phyloP scores from a whole-genome alignment of 2,888 invertebrate species.

The Agrochola lychnidis region DNA sequence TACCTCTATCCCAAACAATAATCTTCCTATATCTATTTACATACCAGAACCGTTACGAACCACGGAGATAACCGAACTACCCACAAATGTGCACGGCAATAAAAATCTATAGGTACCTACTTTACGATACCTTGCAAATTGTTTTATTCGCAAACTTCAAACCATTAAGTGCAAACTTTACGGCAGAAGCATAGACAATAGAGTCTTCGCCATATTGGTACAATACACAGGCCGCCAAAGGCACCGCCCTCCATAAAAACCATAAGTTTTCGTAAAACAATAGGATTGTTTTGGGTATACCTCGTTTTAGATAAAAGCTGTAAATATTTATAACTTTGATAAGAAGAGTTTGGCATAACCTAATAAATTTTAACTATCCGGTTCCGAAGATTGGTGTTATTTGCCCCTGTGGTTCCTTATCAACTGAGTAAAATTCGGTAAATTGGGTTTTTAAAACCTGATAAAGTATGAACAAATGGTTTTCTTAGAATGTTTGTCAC shows the following conservation, averaged over 20 bases:
- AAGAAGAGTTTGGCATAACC: conserved; percentile 40
- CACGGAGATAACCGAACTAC: conserved; percentile 38
- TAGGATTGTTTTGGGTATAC: conserved; percentile 59
- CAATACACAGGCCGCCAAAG: conserved; percentile 72
- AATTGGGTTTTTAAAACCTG: conserved; percentile 15
- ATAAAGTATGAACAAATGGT: neutral
- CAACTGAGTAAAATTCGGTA: neutral
- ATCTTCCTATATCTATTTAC: conserved; percentile 9
- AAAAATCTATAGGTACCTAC: conserved; percentile 53
- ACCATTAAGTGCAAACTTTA: conserved; percentile 62
- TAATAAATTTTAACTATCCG: conserved; percentile 42
- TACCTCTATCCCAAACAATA: conserved; percentile 17
- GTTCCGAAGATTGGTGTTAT: neutral
- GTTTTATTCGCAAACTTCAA: conserved; percentile 67
- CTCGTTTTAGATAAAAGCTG: conserved; percentile 56
- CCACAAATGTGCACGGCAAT: conserved; percentile 46
- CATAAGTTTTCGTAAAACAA: conserved; percentile 62
- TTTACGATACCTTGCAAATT: conserved; percentile 63
- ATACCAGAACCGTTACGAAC: conserved; percentile 40
- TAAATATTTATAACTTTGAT: conserved; percentile 56
- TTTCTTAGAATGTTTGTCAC: conserved; percentile 1
- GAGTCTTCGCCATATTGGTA: conserved; percentile 53
- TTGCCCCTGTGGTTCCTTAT: conserved; percentile 35
- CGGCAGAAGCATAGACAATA: conserved; percentile 57
- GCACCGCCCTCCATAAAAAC: conserved; percentile 69